These are phyloP conservation scores for Enteromius unitaeniatus DNA, from an alignment of 2,797 vertebrate species.

Conservation along the genomic window DNA sequence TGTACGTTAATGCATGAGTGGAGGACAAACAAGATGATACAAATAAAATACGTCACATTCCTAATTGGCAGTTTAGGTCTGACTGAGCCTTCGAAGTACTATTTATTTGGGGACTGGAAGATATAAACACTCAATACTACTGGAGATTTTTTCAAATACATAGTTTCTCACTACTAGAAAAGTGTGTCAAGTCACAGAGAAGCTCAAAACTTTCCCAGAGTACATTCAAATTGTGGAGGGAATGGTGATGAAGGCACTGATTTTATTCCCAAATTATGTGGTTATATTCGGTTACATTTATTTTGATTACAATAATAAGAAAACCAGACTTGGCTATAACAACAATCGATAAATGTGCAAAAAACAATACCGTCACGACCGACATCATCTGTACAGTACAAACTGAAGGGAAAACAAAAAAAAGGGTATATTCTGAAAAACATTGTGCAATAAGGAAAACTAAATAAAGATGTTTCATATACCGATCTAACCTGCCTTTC, in stretches of 20 bases:
- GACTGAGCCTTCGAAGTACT: background rate
- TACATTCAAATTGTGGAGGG: slow-evolving; percentile 46
- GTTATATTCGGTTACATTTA: slow-evolving; percentile 7
- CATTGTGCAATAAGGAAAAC: slow-evolving; percentile 55
- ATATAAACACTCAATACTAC: background rate
- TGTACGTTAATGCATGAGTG: slow-evolving; percentile 5
- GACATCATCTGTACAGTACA: slow-evolving; percentile 54
- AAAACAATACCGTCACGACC: slow-evolving; percentile 23
- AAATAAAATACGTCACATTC: background rate
- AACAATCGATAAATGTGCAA: slow-evolving; percentile 27
- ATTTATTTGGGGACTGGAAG: slow-evolving; percentile 7
- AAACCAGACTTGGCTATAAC: slow-evolving; percentile 14
- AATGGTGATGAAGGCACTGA: slow-evolving; percentile 50
- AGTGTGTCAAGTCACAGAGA: slow-evolving; percentile 12
- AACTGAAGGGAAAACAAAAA: slow-evolving; percentile 1
- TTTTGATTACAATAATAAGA: slow-evolving; percentile 23
- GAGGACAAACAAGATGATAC: slow-evolving; percentile 16
- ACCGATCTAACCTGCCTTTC: slow-evolving; percentile 64
- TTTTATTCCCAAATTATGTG: slow-evolving; percentile 47
- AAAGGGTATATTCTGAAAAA: slow-evolving; percentile 52
- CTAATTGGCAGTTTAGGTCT: background rate
- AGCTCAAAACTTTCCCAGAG: slow-evolving; percentile 20
- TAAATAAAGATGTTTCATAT: slow-evolving; percentile 55
- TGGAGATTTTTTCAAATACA: background rate
- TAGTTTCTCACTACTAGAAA: slow-evolving; percentile 20